A percentile compares a stretch with the other conserved stretches of the same genome.
phyloP scores from a whole-genome alignment of 1,140 invertebrate species.

The Conus ventricosus region DNA sequence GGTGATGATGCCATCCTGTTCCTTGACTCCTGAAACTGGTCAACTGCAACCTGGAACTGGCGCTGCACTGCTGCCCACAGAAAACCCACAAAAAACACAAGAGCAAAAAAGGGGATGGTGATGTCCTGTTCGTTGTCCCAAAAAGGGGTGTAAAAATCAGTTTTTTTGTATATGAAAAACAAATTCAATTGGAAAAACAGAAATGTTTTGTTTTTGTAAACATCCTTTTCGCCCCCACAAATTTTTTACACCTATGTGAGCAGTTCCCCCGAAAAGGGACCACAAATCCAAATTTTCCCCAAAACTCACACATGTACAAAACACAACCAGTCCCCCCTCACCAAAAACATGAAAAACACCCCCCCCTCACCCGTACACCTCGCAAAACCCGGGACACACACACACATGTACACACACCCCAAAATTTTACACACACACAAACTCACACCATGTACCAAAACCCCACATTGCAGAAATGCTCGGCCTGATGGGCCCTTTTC shows the following conservation, averaged over 20 bases:
- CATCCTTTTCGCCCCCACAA: neutral
- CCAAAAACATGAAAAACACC: no score
- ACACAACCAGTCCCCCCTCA: no score
- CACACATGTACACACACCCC: no score
- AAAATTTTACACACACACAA: no score
- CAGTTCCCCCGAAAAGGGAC: no score
- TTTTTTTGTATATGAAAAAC: neutral
- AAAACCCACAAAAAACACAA: neutral
- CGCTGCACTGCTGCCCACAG: neutral
- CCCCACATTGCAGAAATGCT: no score
- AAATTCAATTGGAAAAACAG: neutral
- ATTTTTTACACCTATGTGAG: neutral
- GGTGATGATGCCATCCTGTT: neutral
- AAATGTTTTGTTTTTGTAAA: neutral
- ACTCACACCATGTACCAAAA: no score
- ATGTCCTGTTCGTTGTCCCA: constrained; percentile 24
- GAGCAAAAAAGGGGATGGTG: neutral
- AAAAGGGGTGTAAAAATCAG: neutral
- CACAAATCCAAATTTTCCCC: no score
- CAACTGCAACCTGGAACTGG: neutral
- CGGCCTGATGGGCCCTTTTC: no score
- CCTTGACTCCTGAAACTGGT: neutral
- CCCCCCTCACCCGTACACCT: no score
- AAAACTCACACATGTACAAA: no score
- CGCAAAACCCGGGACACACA: no score